These are phyloP conservation scores for Lepilemur ruficaudatus DNA, from an alignment of 2,797 vertebrate species.

Conservation along the genomic window DNA sequence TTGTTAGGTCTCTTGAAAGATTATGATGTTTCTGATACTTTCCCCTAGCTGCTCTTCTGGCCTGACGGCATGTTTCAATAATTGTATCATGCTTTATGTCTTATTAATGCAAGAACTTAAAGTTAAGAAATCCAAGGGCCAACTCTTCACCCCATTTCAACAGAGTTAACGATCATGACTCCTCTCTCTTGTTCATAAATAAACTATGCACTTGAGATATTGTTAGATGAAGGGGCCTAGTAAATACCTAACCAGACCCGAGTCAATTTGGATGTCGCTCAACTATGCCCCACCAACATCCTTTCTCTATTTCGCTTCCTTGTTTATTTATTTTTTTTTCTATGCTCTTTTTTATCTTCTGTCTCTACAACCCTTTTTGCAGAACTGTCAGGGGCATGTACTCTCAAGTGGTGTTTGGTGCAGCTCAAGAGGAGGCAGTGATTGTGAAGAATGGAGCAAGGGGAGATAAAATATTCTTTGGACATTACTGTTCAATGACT, in stretches of 20 bases:
- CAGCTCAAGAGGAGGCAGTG: not conserved
- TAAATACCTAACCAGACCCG: not conserved
- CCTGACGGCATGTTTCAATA: not conserved
- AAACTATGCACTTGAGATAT: not conserved
- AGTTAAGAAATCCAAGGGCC: not conserved
- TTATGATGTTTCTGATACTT: not conserved
- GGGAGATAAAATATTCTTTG: not conserved
- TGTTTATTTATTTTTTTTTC: not conserved
- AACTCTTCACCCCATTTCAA: not conserved
- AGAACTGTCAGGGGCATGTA: not conserved
- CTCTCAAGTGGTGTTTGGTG: not conserved
- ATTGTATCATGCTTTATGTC: not conserved
- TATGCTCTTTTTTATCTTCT: not conserved
- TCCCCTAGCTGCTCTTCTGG: not conserved
- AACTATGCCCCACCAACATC: not conserved
- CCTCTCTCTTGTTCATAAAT: not conserved
- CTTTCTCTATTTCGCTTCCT: not conserved
- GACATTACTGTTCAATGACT: not conserved
- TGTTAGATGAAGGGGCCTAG: not conserved
- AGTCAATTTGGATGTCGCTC: not conserved
- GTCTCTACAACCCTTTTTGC: not conserved
- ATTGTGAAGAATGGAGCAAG: not conserved
- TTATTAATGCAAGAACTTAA: not conserved
- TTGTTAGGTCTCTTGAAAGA: slow-evolving; percentile 30
- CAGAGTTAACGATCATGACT: not conserved